Percentiles rank a stretch among this genome's conserved stretches.
phyloP scores from a whole-genome alignment of 2,113 vertebrate genomes.

The Pogonocichla stellata region DNA sequence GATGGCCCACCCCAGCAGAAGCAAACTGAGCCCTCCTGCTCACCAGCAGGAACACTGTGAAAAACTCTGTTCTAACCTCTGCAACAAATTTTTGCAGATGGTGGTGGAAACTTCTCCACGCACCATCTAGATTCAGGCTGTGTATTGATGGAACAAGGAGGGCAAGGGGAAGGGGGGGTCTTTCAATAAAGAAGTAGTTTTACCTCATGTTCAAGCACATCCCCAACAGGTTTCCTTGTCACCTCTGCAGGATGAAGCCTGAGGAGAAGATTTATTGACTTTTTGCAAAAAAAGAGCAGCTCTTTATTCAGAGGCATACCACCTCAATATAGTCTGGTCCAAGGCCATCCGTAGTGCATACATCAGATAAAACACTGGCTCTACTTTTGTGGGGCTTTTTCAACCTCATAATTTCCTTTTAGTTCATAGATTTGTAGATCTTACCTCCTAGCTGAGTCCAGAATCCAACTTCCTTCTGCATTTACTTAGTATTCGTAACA shows the following conservation, averaged over 20 bases:
- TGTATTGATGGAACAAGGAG: background rate
- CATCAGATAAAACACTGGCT: background rate
- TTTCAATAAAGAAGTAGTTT: background rate
- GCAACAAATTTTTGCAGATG: background rate
- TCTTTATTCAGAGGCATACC: background rate
- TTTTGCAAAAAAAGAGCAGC: background rate
- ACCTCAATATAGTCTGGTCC: background rate
- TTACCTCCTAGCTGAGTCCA: background rate
- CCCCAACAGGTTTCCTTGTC: background rate
- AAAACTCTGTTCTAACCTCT: background rate
- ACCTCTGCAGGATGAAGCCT: background rate
- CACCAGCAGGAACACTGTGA: background rate
- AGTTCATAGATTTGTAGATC: background rate
- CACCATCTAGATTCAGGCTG: background rate
- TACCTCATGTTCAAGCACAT: background rate
- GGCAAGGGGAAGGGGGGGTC: background rate
- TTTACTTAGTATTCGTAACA: slow-evolving; percentile 27
- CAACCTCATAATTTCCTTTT: slow-evolving; percentile 12
- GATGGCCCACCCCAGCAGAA: background rate
- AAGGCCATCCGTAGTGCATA: background rate
- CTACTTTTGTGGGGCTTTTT: background rate
- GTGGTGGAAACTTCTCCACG: background rate
- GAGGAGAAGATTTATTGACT: background rate
- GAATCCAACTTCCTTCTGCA: background rate
- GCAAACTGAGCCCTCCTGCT: background rate